Conservation (phyloP, 2,797 vertebrate species). For the Euthynnus affinis region DNA sequence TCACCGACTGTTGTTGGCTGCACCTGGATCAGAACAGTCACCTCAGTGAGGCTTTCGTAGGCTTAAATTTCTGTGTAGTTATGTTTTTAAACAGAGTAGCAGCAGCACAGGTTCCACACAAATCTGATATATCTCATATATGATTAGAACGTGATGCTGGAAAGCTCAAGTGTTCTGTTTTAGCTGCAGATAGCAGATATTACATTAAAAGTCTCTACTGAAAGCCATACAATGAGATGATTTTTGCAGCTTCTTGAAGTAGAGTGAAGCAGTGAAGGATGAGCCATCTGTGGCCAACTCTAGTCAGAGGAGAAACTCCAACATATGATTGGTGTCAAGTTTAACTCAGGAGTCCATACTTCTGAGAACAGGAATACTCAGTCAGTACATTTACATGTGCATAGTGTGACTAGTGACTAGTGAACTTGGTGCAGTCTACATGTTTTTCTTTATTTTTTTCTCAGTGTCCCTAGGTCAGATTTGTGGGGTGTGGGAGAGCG, state of each 20-base stretch:
- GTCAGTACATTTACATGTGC: too few relatives aligned
- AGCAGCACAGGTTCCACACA: not conserved
- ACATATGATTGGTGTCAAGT: too few relatives aligned
- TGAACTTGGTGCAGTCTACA: too few relatives aligned
- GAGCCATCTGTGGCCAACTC: not conserved
- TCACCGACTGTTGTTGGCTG: not conserved
- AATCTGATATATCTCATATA: too few relatives aligned
- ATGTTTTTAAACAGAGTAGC: not conserved
- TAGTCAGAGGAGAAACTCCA: too few relatives aligned
- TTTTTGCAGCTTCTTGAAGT: not conserved
- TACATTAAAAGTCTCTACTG: not conserved
- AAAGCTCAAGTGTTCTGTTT: not conserved
- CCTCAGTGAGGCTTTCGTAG: not conserved
- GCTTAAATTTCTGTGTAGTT: not conserved
- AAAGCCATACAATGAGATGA: not conserved
- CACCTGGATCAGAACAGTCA: not conserved
- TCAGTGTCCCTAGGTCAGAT: too few relatives aligned
- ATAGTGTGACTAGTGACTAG: too few relatives aligned
- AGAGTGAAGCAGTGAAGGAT: not conserved
- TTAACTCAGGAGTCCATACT: too few relatives aligned
- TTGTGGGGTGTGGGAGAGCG: too few relatives aligned
- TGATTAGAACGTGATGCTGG: too few relatives aligned
- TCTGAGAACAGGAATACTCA: too few relatives aligned
- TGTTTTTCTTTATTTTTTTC: too few relatives aligned
- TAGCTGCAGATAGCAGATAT: not conserved